Evolutionary conservation across 2,888 invertebrate genomes (phyloP).

Genomic region (Chrysomela aeneicollis): DNA sequence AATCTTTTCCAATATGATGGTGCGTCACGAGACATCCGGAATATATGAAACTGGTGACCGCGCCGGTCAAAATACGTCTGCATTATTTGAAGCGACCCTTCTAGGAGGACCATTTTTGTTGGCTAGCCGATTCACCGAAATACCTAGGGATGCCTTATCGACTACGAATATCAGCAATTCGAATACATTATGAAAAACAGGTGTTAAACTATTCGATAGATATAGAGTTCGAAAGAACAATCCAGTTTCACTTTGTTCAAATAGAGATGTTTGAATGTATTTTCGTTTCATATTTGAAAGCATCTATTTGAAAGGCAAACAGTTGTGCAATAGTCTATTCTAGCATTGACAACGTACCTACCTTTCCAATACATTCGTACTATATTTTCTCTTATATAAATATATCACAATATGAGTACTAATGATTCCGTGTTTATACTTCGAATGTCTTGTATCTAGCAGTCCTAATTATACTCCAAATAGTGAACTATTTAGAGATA

Average conservation of each 20-base stretch:
- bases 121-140: no score
- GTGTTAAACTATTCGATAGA: not conserved
- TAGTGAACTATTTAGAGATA: not conserved
- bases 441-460: not conserved
- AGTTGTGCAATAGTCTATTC: slow-evolving; percentile 26
- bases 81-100: no score
- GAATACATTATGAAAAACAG: no score
- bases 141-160: no score
- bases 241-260: slow-evolving; percentile 2
- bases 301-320: slow-evolving; percentile 25
- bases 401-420: slow-evolving; percentile 6
- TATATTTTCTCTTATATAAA: slow-evolving; percentile 32
- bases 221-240: not conserved
- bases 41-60: no score
- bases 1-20: no score
- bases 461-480: not conserved
- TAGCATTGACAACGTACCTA: slow-evolving; percentile 20
- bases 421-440: not conserved
- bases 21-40: no score
- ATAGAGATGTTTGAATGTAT: not conserved
- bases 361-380: slow-evolving; percentile 29
- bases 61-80: no score
- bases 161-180: no score
- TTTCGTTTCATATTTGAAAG: slow-evolving; percentile 17
- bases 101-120: no score